These are phyloP conservation scores for Oxycera nigricornis DNA, from an alignment of 2,888 invertebrate species.

Conservation along the genomic window DNA sequence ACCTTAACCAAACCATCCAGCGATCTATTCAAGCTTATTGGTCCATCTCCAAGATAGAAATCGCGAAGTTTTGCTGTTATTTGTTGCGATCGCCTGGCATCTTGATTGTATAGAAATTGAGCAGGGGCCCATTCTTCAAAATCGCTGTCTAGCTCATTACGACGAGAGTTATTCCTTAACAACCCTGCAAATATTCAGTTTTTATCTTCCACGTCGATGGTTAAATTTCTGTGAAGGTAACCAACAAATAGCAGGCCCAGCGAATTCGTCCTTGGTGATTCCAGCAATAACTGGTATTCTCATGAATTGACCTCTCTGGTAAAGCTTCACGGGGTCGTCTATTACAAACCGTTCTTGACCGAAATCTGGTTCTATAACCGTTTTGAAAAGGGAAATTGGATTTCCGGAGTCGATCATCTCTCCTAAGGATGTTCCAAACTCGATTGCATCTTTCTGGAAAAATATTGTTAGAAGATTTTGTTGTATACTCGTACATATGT, in stretches of 20 bases:
- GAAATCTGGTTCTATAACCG: slow-evolving; percentile 70
- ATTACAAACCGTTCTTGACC: slow-evolving; percentile 71
- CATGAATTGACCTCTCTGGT: slow-evolving; percentile 65
- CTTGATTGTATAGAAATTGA: slow-evolving; percentile 66
- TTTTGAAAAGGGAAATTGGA: slow-evolving; percentile 64
- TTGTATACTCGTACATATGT: background rate
- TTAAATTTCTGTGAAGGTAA: slow-evolving; percentile 49
- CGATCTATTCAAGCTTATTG: slow-evolving; percentile 60
- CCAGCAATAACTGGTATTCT: slow-evolving; percentile 72
- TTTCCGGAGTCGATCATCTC: slow-evolving; percentile 45
- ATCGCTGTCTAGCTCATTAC: slow-evolving; percentile 63
- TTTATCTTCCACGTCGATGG: background rate
- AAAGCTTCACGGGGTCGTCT: slow-evolving; percentile 66
- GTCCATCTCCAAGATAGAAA: slow-evolving; percentile 53
- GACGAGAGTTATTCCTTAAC: slow-evolving; percentile 64
- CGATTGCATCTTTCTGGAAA: slow-evolving; percentile 41
- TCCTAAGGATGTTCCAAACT: slow-evolving; percentile 31
- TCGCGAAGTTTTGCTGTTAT: slow-evolving; percentile 62
- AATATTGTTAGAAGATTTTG: background rate
- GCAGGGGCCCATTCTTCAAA: slow-evolving; percentile 68
- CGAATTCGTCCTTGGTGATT: slow-evolving; percentile 72
- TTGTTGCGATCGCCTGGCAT: slow-evolving; percentile 60
- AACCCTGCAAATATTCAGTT: slow-evolving; percentile 58
- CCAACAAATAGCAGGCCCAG: slow-evolving; percentile 66
- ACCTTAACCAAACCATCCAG: slow-evolving; percentile 51